phyloP scores from a whole-genome alignment of 2,113 vertebrate genomes.

The Oxygymnocypris stewartii region DNA sequence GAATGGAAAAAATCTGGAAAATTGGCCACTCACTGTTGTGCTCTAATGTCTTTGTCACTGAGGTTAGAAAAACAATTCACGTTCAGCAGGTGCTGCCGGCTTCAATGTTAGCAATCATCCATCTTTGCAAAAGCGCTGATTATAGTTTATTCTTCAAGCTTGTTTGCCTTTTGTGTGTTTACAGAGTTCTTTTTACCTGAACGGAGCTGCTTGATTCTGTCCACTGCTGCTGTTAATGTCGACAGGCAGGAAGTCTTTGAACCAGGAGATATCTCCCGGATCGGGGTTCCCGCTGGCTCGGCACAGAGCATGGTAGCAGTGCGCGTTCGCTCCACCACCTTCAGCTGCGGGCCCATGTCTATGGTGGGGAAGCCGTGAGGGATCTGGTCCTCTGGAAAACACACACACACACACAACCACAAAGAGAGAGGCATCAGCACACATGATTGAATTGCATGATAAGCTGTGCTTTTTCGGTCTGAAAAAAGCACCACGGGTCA shows the following conservation, averaged over 20 bases:
- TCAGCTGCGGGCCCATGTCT: constrained; percentile 97
- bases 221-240: constrained; percentile 88
- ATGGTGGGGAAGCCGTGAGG: constrained; percentile 92
- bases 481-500: not conserved
- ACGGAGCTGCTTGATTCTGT: constrained; percentile 93
- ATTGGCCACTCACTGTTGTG: not conserved
- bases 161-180: not conserved
- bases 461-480: not conserved
- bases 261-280: constrained; percentile 97
- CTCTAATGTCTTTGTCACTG: not conserved
- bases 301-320: constrained; percentile 97
- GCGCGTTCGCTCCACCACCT: constrained; percentile 93
- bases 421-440: constrained; percentile 11
- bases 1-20: not conserved
- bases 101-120: not conserved
- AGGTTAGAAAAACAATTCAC: not conserved
- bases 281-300: constrained; percentile 93
- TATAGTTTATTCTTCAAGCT: not conserved
- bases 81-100: not conserved
- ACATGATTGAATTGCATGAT: not conserved
- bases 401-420: constrained; percentile 35
- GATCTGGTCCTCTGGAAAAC: constrained; percentile 87
- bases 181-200: constrained; percentile 83
- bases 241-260: constrained; percentile 96
- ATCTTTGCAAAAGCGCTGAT: not conserved